Evolutionary conservation across 2,888 invertebrate species (phyloP), one percentile per base, ranked within the genome.

Genomic region (Deilephila elpenor): DNA sequence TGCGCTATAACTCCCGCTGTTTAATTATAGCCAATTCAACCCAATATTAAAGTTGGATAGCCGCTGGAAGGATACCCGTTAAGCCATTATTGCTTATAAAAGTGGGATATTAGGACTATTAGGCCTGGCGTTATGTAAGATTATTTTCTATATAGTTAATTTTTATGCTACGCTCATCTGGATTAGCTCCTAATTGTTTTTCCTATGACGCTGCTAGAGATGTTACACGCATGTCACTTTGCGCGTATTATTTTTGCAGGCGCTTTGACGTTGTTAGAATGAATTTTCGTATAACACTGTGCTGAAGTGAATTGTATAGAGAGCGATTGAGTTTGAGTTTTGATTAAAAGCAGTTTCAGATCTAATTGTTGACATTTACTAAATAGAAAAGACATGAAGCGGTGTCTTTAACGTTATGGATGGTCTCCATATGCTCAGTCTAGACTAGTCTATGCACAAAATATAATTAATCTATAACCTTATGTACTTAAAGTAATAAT

Each of bases 31-130:
- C 8, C 34, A 72, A 72, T 72, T 53, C 20, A 19, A 44, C 29
- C 51, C 20, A 62, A 29, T 34, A 53, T 51, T 61, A 72, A 72
- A 73, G 73, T 44, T 82, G 79, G 82, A 80, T 79, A 78, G 75
- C 73, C 82, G 11, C 60, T 44, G 76, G 51, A 77, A 77, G 74
- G 73, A 76, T 76, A 77, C 78, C 77, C 76, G 80, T 80, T 78
- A 82, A 77, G 78, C 79, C 74, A 78, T 82, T 80, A 83, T 81
- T 74, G 82, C 78, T 73, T 70, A 82, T 84, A 84, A 84, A 84
- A 83, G 80, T 78, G 53, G 75, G 78, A 75, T 81, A 81, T 83
- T 83, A 83, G 79, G 74, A 71, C 76, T 80, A 81, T 79, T 83
- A 80, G 83, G 76, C 76, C 78, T 79, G 59, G 70, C 76, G 75